These are phyloP conservation scores for Contarinia nasturtii DNA, from an alignment of 1,140 invertebrate genomes.

Conservation along the genomic window DNA sequence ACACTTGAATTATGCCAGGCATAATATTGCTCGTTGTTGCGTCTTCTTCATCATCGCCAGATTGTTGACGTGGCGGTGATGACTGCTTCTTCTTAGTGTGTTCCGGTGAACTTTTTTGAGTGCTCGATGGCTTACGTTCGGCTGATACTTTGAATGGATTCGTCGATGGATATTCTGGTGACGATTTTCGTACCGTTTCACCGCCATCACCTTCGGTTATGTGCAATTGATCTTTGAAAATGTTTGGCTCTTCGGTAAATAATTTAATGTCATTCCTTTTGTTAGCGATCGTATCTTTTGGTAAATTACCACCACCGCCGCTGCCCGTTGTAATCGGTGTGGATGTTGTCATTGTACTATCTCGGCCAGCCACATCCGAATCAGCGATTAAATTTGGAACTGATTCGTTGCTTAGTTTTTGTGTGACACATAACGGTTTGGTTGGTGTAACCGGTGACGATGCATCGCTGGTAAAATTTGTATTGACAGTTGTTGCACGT, in stretches of 20 bases:
- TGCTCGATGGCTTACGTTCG: conserved; percentile 5
- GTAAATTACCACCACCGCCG: not conserved
- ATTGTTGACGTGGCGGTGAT: not conserved
- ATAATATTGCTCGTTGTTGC: not conserved
- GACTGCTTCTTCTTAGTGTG: not conserved
- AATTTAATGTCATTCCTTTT: not conserved
- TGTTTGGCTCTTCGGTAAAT: conserved; percentile 7
- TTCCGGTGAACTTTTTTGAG: not conserved
- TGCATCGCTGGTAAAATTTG: not conserved
- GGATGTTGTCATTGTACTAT: conserved; percentile 24
- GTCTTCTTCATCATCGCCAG: not conserved
- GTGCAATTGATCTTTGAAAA: not conserved
- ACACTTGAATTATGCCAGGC: conserved; percentile 62
- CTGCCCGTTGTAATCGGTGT: conserved; percentile 12
- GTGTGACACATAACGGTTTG: not conserved
- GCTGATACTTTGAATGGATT: not conserved
- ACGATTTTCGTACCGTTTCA: not conserved
- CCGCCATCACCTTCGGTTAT: not conserved
- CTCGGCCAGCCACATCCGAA: conserved; percentile 29
- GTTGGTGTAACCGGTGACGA: conserved; percentile 11
- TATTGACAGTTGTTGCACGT: conserved; percentile 27
- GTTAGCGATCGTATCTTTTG: not conserved
- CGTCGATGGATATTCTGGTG: conserved; percentile 5
- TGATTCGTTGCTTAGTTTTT: conserved; percentile 26
- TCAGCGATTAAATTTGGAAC: conserved; percentile 40